phyloP scores from a whole-genome alignment of 2,113 vertebrate genomes.

The Carassius gibelio region DNA sequence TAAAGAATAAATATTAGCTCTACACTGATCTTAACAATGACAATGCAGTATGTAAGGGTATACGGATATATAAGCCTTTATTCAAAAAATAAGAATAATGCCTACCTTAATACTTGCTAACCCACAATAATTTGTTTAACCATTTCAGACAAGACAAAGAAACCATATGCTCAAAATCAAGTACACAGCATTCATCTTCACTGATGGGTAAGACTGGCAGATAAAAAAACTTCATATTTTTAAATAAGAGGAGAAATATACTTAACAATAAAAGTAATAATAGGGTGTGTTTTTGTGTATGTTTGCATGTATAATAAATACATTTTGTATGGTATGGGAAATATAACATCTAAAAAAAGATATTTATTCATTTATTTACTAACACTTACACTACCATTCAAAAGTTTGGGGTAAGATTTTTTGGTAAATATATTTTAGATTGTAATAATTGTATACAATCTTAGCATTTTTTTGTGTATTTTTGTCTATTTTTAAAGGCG shows the following conservation, averaged over 20 bases:
- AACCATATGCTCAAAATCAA: not conserved
- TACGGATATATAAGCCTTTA: not conserved
- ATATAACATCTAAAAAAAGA: no score
- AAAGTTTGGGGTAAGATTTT: no score
- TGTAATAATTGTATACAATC: not conserved
- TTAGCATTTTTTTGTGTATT: not conserved
- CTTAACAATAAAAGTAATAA: no score
- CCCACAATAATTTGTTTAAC: not conserved
- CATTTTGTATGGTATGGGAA: not conserved
- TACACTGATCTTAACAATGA: conserved; percentile 11
- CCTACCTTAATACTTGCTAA: not conserved
- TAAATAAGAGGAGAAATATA: no score
- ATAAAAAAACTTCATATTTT: not conserved
- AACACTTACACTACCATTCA: no score
- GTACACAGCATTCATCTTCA: not conserved
- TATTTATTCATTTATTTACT: no score
- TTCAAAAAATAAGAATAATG: not conserved
- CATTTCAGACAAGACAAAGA: not conserved
- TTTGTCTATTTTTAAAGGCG: no score
- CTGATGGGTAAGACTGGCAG: not conserved
- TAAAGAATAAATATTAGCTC: conserved; percentile 11
- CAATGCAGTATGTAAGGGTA: not conserved
- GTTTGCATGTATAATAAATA: no score
- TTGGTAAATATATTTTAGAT: not conserved
- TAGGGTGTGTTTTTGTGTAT: no score